Evolutionary conservation across 2,113 vertebrate genomes (phyloP).

Genomic region (Rhinoptilus africanus): DNA sequence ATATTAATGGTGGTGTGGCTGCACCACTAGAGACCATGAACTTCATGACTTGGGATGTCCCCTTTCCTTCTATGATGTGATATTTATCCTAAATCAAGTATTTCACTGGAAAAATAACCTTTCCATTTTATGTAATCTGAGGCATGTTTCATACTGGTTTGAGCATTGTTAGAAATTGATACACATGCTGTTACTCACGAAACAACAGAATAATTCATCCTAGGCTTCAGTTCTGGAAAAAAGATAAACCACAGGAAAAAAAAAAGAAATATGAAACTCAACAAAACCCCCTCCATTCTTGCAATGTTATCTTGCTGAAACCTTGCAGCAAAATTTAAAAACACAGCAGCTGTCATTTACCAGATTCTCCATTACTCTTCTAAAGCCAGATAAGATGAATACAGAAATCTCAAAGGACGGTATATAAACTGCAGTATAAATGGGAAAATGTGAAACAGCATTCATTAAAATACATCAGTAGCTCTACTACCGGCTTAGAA

Average conservation of each 20-base stretch:
- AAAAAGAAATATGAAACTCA: not conserved
- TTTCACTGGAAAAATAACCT: not conserved
- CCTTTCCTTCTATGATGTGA: not conserved
- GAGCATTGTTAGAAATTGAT: not conserved
- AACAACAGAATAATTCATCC: not conserved
- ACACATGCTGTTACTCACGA: not conserved
- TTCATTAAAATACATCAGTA: slow-evolving; percentile 51
- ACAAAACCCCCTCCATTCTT: not conserved
- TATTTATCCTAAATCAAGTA: not conserved
- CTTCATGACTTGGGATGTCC: not conserved
- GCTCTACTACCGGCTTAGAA: slow-evolving; percentile 20
- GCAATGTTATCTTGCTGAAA: slow-evolving; percentile 14
- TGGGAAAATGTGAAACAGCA: slow-evolving; percentile 51
- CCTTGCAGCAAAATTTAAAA: slow-evolving; percentile 33
- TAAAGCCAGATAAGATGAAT: slow-evolving; percentile 56
- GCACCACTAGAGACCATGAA: not conserved
- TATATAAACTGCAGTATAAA: slow-evolving; percentile 54
- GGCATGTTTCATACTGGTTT: not conserved
- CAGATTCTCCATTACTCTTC: slow-evolving; percentile 26
- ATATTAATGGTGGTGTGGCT: not conserved
- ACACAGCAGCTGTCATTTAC: slow-evolving; percentile 49
- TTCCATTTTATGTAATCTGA: not conserved
- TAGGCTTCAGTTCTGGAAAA: not conserved
- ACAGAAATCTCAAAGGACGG: slow-evolving; percentile 48
- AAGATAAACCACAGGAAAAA: fast-evolving